phyloP scores from a whole-genome alignment of 2,797 vertebrate genomes.

The Sebastes cheni region DNA sequence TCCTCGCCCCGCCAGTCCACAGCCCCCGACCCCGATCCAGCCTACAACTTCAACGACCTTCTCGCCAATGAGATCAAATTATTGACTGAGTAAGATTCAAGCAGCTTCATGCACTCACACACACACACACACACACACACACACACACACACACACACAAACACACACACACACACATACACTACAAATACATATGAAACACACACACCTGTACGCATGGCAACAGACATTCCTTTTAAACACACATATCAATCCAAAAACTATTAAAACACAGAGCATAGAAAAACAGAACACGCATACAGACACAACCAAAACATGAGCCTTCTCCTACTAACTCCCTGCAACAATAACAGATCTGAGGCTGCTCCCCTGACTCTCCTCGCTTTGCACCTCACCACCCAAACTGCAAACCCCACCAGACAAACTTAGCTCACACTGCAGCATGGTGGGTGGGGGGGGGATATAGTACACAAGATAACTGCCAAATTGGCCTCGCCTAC shows the following conservation, averaged over 20 bases:
- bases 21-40: conserved; percentile 73
- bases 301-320: conserved; percentile 50
- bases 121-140: conserved; percentile 12
- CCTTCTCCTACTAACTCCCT: conserved; percentile 65
- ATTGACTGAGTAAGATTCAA: conserved; percentile 88
- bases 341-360: conserved; percentile 73
- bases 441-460: conserved; percentile 35
- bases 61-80: conserved; percentile 90
- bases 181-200: conserved; percentile 32
- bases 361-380: conserved; percentile 86
- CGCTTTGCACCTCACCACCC: conserved; percentile 45
- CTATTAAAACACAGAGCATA: conserved; percentile 35
- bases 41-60: conserved; percentile 89
- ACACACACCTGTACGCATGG: conserved; percentile 39
- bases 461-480: conserved; percentile 11
- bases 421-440: conserved; percentile 40
- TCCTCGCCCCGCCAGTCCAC: conserved; percentile 74
- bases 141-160: conserved; percentile 22
- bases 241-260: conserved; percentile 56
- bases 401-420: conserved; percentile 25
- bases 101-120: conserved; percentile 52
- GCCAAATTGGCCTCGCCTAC: conserved; percentile 22
- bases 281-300: conserved; percentile 22
- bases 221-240: conserved; percentile 61
- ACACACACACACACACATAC: conserved; percentile 40